phyloP scores from a whole-genome alignment of 2,113 vertebrate genomes.

The Equus quagga region DNA sequence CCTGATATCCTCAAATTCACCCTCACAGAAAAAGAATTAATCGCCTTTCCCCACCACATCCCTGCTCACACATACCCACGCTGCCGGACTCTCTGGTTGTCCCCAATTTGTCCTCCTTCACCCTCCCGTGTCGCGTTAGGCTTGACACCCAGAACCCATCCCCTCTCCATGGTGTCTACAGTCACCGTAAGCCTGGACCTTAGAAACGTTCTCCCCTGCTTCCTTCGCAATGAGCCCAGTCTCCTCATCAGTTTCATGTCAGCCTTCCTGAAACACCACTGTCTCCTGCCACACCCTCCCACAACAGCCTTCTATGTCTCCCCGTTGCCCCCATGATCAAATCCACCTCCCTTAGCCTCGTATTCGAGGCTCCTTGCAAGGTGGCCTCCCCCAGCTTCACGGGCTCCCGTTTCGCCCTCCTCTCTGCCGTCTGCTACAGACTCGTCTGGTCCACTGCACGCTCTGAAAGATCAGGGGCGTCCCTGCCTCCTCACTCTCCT shows the following conservation, averaged over 20 bases:
- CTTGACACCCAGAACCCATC: rapidly evolving
- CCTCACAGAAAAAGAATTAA: neutral
- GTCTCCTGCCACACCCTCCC: neutral
- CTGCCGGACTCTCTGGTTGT: rapidly evolving
- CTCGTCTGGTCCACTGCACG: neutral
- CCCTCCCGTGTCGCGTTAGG: no score
- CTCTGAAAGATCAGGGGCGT: neutral
- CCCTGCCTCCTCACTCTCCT: neutral
- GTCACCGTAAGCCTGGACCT: neutral
- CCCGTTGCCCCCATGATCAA: neutral
- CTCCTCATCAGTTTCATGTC: neutral
- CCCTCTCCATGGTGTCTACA: neutral
- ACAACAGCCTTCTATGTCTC: neutral
- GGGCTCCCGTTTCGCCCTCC: neutral
- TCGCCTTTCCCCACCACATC: neutral
- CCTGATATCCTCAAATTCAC: neutral
- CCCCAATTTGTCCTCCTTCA: neutral
- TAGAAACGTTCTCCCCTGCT: neutral
- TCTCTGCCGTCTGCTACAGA: neutral
- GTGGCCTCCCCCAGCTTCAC: neutral
- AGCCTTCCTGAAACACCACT: neutral
- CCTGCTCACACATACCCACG: neutral
- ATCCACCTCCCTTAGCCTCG: neutral
- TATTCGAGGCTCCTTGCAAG: neutral
- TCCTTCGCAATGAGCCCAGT: rapidly evolving